Conservation (phyloP, 2,113 vertebrate genomes). For the Formicarius rufipectus region DNA sequence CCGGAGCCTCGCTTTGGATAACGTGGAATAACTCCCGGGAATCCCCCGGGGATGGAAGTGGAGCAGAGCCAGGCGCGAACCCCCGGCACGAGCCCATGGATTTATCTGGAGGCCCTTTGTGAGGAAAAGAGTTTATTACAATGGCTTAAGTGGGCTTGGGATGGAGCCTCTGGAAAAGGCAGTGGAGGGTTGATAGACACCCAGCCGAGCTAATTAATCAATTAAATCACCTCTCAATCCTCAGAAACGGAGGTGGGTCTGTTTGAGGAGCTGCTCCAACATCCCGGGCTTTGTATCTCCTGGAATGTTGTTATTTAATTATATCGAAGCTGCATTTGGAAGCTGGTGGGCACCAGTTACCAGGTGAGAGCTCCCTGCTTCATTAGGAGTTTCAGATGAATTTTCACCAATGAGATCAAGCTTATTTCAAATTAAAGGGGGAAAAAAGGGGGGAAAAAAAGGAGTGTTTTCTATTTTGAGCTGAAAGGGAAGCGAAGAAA, state of each 20-base stretch:
- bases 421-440: not conserved
- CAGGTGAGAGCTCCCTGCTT: slow-evolving; percentile 21
- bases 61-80: slow-evolving; percentile 13
- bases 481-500: not conserved
- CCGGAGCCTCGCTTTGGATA: not conserved
- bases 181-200: not conserved
- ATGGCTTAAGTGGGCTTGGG: slow-evolving; percentile 34
- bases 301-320: slow-evolving; percentile 29
- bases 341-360: not conserved
- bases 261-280: not conserved
- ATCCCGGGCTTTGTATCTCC: not conserved
- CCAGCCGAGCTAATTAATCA: slow-evolving; percentile 40
- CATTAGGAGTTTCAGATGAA: not conserved
- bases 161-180: slow-evolving; percentile 6
- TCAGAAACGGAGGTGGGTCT: not conserved
- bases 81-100: slow-evolving; percentile 4
- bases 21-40: not conserved
- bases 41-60: not conserved
- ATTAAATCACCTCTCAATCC: slow-evolving; percentile 16
- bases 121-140: slow-evolving; percentile 42
- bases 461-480: slow-evolving; percentile 24
- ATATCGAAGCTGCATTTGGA: slow-evolving; percentile 4
- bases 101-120: slow-evolving; percentile 36
- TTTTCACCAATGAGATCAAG: slow-evolving; percentile 38
- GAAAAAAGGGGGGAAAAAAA: not conserved